phyloP scores from a whole-genome alignment of 2,888 invertebrate genomes.

The Rhingia rostrata region DNA sequence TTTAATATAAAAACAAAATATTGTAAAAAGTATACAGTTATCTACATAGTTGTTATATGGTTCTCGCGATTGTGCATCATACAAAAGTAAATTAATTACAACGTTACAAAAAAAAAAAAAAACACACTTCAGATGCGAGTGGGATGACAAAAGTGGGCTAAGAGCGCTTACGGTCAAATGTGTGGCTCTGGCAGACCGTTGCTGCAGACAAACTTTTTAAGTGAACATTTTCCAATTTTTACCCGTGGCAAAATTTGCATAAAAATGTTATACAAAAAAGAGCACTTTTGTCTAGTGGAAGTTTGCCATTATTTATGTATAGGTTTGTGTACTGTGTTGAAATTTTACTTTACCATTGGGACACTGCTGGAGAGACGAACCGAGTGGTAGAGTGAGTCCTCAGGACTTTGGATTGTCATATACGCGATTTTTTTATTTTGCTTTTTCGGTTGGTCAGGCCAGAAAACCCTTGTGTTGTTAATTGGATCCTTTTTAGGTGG shows the following conservation, averaged over 20 bases:
- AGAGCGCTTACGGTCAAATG: conserved; percentile 51
- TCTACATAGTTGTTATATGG: conserved; percentile 18
- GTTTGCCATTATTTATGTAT: conserved; percentile 50
- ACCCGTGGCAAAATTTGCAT: conserved; percentile 55
- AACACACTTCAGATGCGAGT: conserved; percentile 4
- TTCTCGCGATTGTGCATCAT: conserved; percentile 35
- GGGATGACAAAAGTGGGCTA: conserved; percentile 29
- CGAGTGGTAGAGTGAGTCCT: background rate
- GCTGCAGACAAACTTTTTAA: conserved; percentile 49
- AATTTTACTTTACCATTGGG: conserved; percentile 7
- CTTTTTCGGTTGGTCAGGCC: conserved; percentile 9
- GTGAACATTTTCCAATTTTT: conserved; percentile 57
- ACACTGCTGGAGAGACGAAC: background rate
- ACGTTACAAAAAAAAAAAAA: conserved; percentile 11
- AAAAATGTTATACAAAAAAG: conserved; percentile 35
- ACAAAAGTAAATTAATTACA: conserved; percentile 39
- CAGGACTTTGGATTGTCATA: conserved; percentile 7
- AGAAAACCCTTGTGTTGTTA: conserved; percentile 25
- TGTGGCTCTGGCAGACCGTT: conserved; percentile 52
- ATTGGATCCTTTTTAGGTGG: conserved; percentile 30
- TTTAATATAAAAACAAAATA: background rate
- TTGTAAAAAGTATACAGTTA: conserved; percentile 10
- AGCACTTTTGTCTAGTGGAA: conserved; percentile 57
- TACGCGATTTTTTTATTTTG: background rate
- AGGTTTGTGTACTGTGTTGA: conserved; percentile 29